phyloP scores from a whole-genome alignment of 2,888 invertebrate genomes.

The Hyposoter dolosus region DNA sequence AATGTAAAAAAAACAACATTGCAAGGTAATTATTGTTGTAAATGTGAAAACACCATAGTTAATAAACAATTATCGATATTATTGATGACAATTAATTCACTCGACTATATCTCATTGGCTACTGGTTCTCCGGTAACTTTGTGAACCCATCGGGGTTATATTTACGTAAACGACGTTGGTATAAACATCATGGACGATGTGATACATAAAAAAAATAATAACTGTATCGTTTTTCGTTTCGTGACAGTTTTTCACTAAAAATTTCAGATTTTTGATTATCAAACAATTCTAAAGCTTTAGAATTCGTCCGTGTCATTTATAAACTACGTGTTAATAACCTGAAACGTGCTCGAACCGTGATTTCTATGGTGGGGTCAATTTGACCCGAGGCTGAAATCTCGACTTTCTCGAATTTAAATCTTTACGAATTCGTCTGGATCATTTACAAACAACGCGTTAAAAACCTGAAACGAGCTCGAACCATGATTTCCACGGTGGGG shows the following conservation, averaged over 20 bases:
- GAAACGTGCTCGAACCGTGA: too few relatives aligned
- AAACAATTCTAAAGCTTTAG: background rate
- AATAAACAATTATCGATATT: background rate
- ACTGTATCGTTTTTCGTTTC: background rate
- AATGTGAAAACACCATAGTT: background rate
- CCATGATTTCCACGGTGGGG: too few relatives aligned
- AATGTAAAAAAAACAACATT: background rate
- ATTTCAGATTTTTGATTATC: background rate
- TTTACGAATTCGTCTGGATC: background rate
- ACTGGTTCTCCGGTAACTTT: background rate
- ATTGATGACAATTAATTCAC: background rate
- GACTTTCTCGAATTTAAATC: background rate
- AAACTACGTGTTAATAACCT: background rate
- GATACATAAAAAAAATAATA: slow-evolving; percentile 2
- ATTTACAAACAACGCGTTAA: background rate
- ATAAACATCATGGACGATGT: background rate
- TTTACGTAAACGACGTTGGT: background rate
- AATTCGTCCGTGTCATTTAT: background rate
- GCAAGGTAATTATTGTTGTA: background rate
- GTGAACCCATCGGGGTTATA: background rate
- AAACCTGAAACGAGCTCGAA: too few relatives aligned
- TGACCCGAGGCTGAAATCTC: background rate
- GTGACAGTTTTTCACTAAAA: background rate
- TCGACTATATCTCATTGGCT: background rate
- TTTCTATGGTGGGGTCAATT: background rate